Conservation (phyloP, 2,797 vertebrate species). For the Hipposideros larvatus region DNA sequence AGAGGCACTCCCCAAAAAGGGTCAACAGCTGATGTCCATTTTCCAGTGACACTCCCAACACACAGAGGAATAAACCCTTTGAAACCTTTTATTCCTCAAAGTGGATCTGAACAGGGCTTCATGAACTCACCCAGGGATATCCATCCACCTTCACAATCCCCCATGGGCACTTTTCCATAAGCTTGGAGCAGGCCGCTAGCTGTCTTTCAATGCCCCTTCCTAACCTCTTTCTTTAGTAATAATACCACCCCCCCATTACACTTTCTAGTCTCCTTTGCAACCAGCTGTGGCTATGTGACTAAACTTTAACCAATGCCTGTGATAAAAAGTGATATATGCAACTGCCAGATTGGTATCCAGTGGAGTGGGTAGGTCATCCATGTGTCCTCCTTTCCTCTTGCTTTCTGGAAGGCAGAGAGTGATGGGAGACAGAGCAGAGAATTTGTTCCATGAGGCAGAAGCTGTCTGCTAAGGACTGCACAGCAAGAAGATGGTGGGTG, state of each 20-base stretch:
- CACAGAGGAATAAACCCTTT: background rate
- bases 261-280: slow-evolving; percentile 11
- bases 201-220: background rate
- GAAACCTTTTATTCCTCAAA: background rate
- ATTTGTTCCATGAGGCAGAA: background rate
- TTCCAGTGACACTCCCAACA: background rate
- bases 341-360: background rate
- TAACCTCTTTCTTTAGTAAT: background rate
- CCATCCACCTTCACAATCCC: background rate
- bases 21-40: background rate
- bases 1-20: background rate
- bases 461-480: background rate
- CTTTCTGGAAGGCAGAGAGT: background rate
- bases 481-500: background rate
- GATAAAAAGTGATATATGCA: background rate
- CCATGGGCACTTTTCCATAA: background rate
- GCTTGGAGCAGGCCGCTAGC: background rate
- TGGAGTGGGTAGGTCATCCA: background rate
- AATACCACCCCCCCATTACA: background rate
- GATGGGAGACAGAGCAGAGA: background rate
- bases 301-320: background rate
- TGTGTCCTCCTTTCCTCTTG: background rate
- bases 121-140: background rate
- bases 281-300: background rate
- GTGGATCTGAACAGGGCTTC: background rate